Base-by-base conservation (phyloP, 1,140 invertebrate species). In the Brevipalpus yothersi region DNA sequence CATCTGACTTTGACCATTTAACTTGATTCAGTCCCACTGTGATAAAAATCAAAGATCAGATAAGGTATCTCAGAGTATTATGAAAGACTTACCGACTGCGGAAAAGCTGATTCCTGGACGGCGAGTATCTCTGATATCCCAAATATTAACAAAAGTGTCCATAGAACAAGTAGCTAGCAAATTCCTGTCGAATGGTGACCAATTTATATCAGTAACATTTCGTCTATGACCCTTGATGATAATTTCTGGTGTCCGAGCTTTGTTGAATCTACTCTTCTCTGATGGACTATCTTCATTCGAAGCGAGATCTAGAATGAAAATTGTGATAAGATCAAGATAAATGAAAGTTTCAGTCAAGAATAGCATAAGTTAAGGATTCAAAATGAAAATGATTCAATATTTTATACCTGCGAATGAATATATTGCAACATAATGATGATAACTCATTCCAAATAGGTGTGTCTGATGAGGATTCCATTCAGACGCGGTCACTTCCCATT, bases 141-240 rank as follows among this genome's bases (percentile, higher is more conserved):
- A 94, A 49, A 95, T 77, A 69, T 91, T 81, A 58, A 89, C 88
- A 67, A 83, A 93, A 51, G 86, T 88, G 69, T 96, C 90, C 43
- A 89, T 86, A 23, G 89, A 92, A 68, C 87, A 91, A 41, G 87
- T 88, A 12, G 88, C 88, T 61, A 95, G 73, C 15, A 89, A 71
- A 69, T 89, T 84, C n/a, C 84, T 80, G 69, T 92, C 82, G 69
- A 82, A 82, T 60, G 80, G 78, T 67, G 91, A 87, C 84, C 91
- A 96, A 70, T 93, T 86, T 53, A 94, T 76, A 69, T 92, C 89
- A 67, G 69, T 71, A 11, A 95, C 83, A 10, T 85, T 83, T 64
- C 89, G 72, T 0, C 86, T 88, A 67, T 94, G 89, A 13, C 81
- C 82, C 59, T 81, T 79, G 47, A 94, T 70, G n/a, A 80, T 81